Evolutionary conservation across 2,888 invertebrate species (phyloP), one percentile per base, ranked within the genome.

Genomic region (Drosophila falleni): DNA sequence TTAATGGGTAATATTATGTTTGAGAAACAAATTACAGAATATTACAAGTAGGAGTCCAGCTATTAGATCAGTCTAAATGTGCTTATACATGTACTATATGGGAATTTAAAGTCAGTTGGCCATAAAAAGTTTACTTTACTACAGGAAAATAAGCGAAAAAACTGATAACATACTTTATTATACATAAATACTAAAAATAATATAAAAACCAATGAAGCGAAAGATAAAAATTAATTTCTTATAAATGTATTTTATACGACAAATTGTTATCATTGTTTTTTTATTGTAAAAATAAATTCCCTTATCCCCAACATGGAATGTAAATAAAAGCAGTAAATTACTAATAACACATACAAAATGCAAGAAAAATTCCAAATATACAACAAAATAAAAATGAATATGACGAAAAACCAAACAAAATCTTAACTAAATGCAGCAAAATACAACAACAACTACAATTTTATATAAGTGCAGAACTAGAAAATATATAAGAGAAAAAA

Each of bases 101-200:
- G 26, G 29, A 46, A 55, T 60, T 56, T 51, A 66, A 66, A 60
- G 53, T 66, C 66, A 50, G 59, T 74, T 74, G 68, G 74, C 74
- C 78, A 78, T 74, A 73, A 67, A 56, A 58, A 41, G 71, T 70
- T 80, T 80, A 80, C 76, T 82, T 75, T 72, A 82, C 69, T 81
- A 78, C 55, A 60, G 77, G 54, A 69, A 68, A 69, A 63, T 61
- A 69, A 78, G 64, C 65, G 54, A 70, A 80, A 74, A 49, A 58
- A 58, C 61, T 80, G 80, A 76, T 65, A 65, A 80, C 76, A 61
- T 61, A 60, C 60, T 51, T 49, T 42, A 64, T 26, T 56, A 63
- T 41, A 63, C 35, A 63, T 50, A 58, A 49, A 44, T 54, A 62
- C 53, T 44, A 63, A 59, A 74, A 54, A 33, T 1, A 44, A 2